Percentiles rank a stretch among this genome's conserved stretches.
phyloP scores from a whole-genome alignment of 2,888 invertebrate genomes.

The Globia sparganii region DNA sequence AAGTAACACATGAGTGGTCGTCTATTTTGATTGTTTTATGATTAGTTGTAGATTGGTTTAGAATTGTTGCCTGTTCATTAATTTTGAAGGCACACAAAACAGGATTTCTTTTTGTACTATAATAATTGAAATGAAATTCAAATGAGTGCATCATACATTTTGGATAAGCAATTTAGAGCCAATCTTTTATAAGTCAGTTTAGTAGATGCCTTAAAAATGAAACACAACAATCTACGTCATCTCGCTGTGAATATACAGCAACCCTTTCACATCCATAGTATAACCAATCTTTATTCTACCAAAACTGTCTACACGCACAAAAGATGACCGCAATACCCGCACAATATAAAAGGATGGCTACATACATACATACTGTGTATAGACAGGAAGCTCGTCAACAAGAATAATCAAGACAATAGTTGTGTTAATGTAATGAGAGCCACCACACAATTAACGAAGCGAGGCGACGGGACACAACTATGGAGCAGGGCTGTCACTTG shows the following conservation, averaged over 20 bases:
- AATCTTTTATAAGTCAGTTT: background rate
- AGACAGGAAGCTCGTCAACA: constrained; percentile 64
- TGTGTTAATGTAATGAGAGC: constrained; percentile 73
- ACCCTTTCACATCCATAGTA: background rate
- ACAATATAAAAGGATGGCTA: constrained; percentile 51
- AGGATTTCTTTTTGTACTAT: background rate
- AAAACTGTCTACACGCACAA: constrained; percentile 29
- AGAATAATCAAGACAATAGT: constrained; percentile 75
- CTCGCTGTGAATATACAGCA: background rate
- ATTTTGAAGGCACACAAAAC: no score
- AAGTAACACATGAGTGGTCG: constrained; percentile 50
- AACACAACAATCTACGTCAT: background rate
- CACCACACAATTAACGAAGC: constrained; percentile 72
- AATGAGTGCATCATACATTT: background rate
- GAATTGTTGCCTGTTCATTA: constrained; percentile 31
- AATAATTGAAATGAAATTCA: background rate
- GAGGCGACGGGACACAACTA: constrained; percentile 61
- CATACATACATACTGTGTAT: constrained; percentile 34
- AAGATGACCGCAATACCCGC: constrained; percentile 39
- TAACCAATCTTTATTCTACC: constrained; percentile 6
- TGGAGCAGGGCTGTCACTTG: constrained; percentile 58
- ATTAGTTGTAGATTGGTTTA: constrained; percentile 46
- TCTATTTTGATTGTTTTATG: constrained; percentile 44
- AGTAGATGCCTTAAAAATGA: background rate
- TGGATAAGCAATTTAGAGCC: background rate